Conservation (phyloP, 1,140 invertebrate species). For the Oreohelix idahoensis region DNA sequence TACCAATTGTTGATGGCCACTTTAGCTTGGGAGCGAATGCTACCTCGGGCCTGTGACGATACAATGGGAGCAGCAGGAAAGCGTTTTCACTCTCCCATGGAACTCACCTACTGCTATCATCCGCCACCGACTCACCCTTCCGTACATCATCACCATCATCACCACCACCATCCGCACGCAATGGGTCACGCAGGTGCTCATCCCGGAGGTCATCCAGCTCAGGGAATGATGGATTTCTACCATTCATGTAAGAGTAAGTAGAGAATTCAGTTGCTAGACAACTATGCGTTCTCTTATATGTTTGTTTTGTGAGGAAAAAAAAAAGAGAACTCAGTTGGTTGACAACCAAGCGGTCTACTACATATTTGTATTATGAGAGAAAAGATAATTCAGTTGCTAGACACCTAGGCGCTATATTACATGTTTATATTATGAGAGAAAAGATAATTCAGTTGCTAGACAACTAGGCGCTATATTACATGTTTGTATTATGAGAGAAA, state of each 20-base stretch:
- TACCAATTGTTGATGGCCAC: slow-evolving; percentile 31
- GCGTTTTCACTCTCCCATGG: slow-evolving; percentile 35
- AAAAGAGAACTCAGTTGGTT: no score
- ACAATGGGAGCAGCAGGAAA: slow-evolving; percentile 31
- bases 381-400: no score
- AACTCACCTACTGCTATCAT: slow-evolving; percentile 40
- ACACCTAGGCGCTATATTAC: no score
- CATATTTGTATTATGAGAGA: no score
- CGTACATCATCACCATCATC: slow-evolving; percentile 29
- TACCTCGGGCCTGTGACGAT: slow-evolving; percentile 38
- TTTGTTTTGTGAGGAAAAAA: no score
- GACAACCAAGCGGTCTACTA: no score
- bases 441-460: no score
- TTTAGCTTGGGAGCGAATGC: slow-evolving; percentile 43
- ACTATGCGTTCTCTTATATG: no score
- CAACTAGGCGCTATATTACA: no score
- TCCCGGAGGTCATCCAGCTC: slow-evolving; percentile 45
- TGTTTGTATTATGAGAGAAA: no score
- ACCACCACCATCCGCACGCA: slow-evolving; percentile 34
- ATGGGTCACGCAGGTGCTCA: slow-evolving; percentile 55
- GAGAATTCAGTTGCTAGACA: neutral
- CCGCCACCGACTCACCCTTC: slow-evolving; percentile 15
- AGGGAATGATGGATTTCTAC: slow-evolving; percentile 61
- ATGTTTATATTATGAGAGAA: no score
- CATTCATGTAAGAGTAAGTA: slow-evolving; percentile 69